These are phyloP conservation scores for Arothron firmamentum DNA, from an alignment of 2,113 vertebrate species.

Conservation along the genomic window DNA sequence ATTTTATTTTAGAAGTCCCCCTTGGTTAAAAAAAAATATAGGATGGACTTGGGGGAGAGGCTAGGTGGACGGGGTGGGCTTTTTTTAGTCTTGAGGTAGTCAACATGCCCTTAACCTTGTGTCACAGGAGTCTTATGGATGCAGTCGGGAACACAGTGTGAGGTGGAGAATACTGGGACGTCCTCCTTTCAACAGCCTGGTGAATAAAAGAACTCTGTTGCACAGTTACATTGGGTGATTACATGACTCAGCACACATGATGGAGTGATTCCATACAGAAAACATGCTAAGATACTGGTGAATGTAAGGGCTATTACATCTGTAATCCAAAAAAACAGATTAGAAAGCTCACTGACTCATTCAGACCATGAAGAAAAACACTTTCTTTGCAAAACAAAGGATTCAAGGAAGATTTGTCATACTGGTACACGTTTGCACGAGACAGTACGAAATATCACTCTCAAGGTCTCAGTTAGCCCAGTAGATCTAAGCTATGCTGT, in stretches of 20 bases:
- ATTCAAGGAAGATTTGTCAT: no score
- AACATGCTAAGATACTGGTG: neutral
- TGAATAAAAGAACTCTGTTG: conserved; percentile 12
- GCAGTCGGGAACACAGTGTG: conserved; percentile 34
- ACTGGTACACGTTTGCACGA: no score
- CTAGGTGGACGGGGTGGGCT: conserved; percentile 53
- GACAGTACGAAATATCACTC: no score
- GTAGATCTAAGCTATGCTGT: no score
- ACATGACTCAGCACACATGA: conserved; percentile 7
- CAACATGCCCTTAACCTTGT: conserved; percentile 75
- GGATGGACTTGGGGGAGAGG: conserved; percentile 47
- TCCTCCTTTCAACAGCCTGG: conserved; percentile 10
- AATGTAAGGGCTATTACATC: neutral
- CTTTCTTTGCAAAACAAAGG: no score
- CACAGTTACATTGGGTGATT: conserved; percentile 28
- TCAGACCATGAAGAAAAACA: no score
- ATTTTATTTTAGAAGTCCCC: conserved; percentile 82
- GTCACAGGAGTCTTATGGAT: conserved; percentile 59
- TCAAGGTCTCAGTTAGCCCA: no score
- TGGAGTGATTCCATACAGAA: neutral
- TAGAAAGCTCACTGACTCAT: no score
- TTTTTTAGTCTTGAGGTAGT: conserved; percentile 83
- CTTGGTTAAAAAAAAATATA: conserved; percentile 59
- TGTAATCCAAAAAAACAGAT: neutral
- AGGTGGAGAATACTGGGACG: conserved; percentile 1